These are phyloP conservation scores for Rhogogaster chlorosoma DNA, from an alignment of 2,888 invertebrate species.

Conservation along the genomic window DNA sequence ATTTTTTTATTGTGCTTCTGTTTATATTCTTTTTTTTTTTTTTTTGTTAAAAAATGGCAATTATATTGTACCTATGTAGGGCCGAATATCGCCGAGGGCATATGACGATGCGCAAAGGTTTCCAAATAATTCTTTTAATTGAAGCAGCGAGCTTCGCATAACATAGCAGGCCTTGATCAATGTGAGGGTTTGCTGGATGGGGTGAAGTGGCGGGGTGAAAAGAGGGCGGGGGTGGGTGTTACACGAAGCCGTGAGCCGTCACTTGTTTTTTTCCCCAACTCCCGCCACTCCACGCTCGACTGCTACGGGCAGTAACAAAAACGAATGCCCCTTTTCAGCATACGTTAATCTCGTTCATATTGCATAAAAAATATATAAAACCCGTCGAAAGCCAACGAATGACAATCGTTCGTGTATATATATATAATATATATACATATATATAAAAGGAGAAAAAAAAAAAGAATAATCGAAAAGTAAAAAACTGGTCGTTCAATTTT, in stretches of 20 bases:
- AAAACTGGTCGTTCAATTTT: slow-evolving; percentile 43
- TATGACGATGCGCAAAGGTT: slow-evolving; percentile 27
- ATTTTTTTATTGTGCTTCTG: too few relatives aligned
- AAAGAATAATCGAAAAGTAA: neutral
- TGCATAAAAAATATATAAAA: slow-evolving; percentile 72
- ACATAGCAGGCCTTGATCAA: slow-evolving; percentile 46
- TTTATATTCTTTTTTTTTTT: neutral
- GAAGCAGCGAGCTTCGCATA: slow-evolving; percentile 47
- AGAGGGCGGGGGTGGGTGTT: slow-evolving; percentile 35
- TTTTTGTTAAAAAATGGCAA: neutral
- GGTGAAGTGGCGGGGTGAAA: slow-evolving; percentile 50
- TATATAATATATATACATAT: neutral
- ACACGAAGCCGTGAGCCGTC: slow-evolving; percentile 46
- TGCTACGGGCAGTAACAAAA: slow-evolving; percentile 51
- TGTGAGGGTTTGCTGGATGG: slow-evolving; percentile 50
- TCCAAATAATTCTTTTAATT: slow-evolving; percentile 45
- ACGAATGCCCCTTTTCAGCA: slow-evolving; percentile 52
- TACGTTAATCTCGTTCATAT: slow-evolving; percentile 56
- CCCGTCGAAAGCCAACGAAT: slow-evolving; percentile 73
- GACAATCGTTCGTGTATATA: slow-evolving; percentile 55
- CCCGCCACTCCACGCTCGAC: slow-evolving; percentile 50
- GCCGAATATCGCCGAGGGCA: neutral
- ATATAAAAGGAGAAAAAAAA: neutral
- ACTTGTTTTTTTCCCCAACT: slow-evolving; percentile 38
- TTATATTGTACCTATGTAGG: neutral